A percentile compares a stretch with the other conserved stretches of the same genome.
Evolutionary conservation across 2,113 vertebrate species (phyloP).

Genomic region (Aphyosemion australe): DNA sequence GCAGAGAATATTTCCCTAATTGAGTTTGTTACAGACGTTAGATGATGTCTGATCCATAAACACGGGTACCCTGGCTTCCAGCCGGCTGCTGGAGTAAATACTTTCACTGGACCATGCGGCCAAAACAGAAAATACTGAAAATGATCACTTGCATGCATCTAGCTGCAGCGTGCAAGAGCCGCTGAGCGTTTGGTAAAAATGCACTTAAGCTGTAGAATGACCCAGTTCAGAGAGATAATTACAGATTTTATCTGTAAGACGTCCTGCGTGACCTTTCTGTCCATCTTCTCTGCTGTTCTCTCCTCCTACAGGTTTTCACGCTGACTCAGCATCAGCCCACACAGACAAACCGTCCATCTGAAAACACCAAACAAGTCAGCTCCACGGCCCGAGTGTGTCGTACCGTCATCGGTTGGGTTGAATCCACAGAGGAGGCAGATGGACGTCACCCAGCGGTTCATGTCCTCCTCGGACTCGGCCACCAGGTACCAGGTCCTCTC

Average conservation of each 20-base stretch:
- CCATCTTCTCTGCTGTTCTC: conserved; percentile 12
- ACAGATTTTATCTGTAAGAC: too few species aligned
- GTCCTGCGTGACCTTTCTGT: neutral
- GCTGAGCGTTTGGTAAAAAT: too few species aligned
- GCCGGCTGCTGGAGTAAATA: neutral
- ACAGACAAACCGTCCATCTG: conserved; percentile 1
- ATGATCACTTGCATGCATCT: neutral
- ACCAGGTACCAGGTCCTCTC: conserved; percentile 92
- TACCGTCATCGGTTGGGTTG: conserved; percentile 72
- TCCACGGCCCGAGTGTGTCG: neutral
- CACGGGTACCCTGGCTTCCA: neutral
- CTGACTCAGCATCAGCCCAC: conserved; percentile 47
- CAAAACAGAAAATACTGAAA: neutral
- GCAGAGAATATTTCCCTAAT: too few species aligned
- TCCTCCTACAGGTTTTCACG: conserved; percentile 47
- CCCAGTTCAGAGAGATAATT: too few species aligned
- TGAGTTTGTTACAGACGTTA: too few species aligned
- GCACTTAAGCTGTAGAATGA: neutral
- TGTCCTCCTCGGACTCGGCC: conserved; percentile 91
- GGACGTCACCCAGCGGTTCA: conserved; percentile 90
- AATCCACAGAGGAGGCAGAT: conserved; percentile 93
- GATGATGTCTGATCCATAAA: neutral
- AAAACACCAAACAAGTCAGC: conserved; percentile 5
- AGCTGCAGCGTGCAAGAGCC: neutral
- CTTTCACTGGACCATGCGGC: too few species aligned